A percentile compares a stretch with the other conserved stretches of the same genome.
These are phyloP conservation scores for Limanda limanda DNA, from an alignment of 2,113 vertebrate genomes.

Conservation along the genomic window DNA sequence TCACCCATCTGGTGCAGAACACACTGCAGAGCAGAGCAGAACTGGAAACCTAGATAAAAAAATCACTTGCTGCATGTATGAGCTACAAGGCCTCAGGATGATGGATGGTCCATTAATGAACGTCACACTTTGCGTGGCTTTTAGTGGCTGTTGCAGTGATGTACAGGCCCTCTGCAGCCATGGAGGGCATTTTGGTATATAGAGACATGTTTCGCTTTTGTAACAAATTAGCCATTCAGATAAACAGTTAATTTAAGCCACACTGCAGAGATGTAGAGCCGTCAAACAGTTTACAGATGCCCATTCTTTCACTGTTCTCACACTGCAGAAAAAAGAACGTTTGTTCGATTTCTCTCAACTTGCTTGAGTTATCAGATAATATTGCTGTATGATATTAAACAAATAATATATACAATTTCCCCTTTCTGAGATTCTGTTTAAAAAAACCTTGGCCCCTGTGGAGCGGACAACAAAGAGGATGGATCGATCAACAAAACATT, in stretches of 20 bases:
- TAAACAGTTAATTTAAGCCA: constrained; percentile 72
- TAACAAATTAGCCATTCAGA: constrained; percentile 67
- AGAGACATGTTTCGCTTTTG: constrained; percentile 67
- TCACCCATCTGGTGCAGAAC: no score
- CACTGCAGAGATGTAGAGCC: constrained; percentile 52
- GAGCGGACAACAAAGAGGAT: no score
- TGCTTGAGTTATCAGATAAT: no score
- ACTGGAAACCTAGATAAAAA: constrained; percentile 14
- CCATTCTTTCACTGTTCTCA: constrained; percentile 55
- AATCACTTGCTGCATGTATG: not conserved
- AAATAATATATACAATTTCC: not conserved
- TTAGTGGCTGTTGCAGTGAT: constrained; percentile 45
- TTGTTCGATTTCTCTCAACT: not conserved
- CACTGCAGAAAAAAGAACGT: constrained; percentile 35
- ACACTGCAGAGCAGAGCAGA: no score
- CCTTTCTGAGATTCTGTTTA: no score
- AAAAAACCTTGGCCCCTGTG: no score
- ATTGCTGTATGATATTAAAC: not conserved
- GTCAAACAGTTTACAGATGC: constrained; percentile 77
- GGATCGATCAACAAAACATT: no score
- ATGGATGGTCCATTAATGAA: constrained; percentile 29
- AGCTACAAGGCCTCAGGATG: constrained; percentile 4
- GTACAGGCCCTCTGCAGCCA: constrained; percentile 40
- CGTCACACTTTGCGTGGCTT: constrained; percentile 38
- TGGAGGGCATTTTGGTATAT: constrained; percentile 57